Conservation (phyloP, 2,113 vertebrate species). For the Pedionomus torquatus region DNA sequence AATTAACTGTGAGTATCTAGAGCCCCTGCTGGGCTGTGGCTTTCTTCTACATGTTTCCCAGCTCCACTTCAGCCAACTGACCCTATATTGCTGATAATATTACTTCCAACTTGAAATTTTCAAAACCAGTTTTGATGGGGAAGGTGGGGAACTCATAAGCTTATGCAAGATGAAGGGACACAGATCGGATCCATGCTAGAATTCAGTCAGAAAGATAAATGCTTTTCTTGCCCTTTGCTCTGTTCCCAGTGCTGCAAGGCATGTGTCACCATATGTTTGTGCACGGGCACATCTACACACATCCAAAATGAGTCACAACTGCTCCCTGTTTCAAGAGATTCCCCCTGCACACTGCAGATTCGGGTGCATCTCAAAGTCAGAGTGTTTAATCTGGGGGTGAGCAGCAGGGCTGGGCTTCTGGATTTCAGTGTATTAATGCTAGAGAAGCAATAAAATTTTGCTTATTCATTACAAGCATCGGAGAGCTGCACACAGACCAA, state of each 20-base stretch:
- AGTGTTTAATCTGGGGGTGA: rapidly evolving
- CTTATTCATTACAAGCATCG: background rate
- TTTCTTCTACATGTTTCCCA: background rate
- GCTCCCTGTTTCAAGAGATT: background rate
- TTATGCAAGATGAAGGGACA: rapidly evolving
- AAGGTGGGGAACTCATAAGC: background rate
- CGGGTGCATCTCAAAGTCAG: background rate
- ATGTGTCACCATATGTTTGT: background rate
- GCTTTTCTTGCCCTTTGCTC: background rate
- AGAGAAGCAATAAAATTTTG: background rate
- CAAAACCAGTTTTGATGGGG: background rate
- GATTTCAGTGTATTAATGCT: background rate
- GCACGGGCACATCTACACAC: background rate
- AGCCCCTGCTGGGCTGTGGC: background rate
- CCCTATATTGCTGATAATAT: background rate
- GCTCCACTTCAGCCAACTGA: background rate
- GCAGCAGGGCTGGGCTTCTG: background rate
- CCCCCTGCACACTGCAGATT: background rate
- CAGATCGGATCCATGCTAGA: background rate
- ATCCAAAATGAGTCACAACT: background rate
- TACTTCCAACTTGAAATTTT: background rate
- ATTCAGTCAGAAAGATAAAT: background rate
- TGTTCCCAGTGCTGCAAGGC: background rate
- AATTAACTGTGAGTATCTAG: background rate
- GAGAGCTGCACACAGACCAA: background rate